phyloP scores from a whole-genome alignment of 2,113 vertebrate genomes.

The Laticauda laticaudata region DNA sequence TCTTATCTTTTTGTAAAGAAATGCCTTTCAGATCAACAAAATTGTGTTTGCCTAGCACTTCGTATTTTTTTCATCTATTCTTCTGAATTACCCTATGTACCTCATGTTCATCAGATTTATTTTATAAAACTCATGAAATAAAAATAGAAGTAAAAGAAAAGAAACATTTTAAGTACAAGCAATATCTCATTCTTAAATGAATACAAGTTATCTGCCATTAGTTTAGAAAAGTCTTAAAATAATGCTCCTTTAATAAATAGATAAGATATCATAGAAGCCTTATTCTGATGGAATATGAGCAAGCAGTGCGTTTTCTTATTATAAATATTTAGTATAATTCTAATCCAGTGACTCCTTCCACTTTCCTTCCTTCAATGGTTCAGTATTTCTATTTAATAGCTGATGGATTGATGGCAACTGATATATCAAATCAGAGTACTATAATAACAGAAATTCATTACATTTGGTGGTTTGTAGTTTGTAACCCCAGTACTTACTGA shows the following conservation, averaged over 20 bases:
- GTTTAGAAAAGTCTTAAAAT: neutral
- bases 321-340: neutral
- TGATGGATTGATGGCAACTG: neutral
- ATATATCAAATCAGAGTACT: neutral
- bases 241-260: neutral
- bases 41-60: conserved; percentile 18
- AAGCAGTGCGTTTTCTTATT: neutral
- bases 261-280: neutral
- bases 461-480: neutral
- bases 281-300: neutral
- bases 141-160: conserved; percentile 2
- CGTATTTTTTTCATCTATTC: conserved; percentile 8
- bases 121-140: neutral
- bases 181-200: conserved; percentile 4
- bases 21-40: neutral
- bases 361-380: neutral
- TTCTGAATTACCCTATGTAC: neutral
- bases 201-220: neutral
- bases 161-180: neutral
- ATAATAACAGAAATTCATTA: neutral
- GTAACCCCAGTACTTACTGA: neutral
- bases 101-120: conserved; percentile 13
- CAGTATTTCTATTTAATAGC: neutral
- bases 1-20: conserved; percentile 20
- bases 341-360: neutral